Base-by-base conservation (phyloP, 35 echinoderm and acorn worm genomes). In the Apostichopus parvimensis region DNA sequence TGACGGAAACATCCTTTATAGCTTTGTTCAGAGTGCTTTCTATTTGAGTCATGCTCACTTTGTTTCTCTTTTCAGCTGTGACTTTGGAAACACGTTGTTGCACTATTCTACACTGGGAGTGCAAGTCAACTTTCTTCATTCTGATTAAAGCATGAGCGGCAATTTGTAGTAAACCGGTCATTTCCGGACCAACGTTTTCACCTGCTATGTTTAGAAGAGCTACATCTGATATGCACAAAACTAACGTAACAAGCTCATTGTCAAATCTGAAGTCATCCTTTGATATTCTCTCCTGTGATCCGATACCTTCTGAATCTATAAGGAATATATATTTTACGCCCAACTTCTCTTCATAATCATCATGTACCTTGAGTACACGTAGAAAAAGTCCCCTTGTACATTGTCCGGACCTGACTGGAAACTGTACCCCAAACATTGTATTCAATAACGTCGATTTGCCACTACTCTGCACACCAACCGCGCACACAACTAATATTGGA, bases 211-310 rank as follows among this genome's bases (percentile, higher is more conserved):
- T 87, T 11, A 87, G 56, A 65, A 87, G 24, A 21, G 84, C 45
- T 58, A 87, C 9, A 21, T 87, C 62, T 18, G 57, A 61, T 24
- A 87, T 87, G 18, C 84, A 87, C 22, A 87, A 24, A 1, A 58
- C 84, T 23, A 87, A 66, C 8, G 84, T 87, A 21, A 70, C 56
- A 7, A 87, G 84, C 57, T 87, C 84, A 8, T 87, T 87, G n/a
- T 87, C 84, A 65, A 61, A 65, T 62, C 84, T 87, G 25, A 54
- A 70, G 24, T 21, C 59, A 18, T 87, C 84, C 5, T 65, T 14
- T 23, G 23, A 20, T 57, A 57, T 24, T 70, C 28, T 87, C 23
- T 87, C 84, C 10, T 26, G 57, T 10, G 84, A 61, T 45, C 84
- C 18, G 9, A 87, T 61, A 8, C 84, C 84, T 25, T 25, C 24